Conservation (phyloP, 30 jellyfish, hydroid and myxozoan species). For the Clytia hemisphaerica region DNA sequence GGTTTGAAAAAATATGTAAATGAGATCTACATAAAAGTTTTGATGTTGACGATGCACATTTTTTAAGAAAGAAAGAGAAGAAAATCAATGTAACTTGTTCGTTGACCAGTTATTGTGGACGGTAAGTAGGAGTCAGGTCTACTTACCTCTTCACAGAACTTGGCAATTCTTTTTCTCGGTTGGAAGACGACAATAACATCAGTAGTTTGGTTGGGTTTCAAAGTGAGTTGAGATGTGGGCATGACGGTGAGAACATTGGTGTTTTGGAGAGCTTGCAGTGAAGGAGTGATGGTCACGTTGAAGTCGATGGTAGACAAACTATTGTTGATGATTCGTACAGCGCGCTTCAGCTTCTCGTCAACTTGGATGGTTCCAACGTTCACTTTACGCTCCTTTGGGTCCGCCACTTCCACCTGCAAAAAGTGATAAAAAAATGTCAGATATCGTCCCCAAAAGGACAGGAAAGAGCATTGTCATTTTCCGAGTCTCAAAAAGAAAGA, state of each 20-base stretch:
- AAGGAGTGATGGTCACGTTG: conserved; percentile 55
- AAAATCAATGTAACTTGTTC: too few relatives aligned
- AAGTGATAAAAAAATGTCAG: not conserved
- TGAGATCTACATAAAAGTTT: not conserved
- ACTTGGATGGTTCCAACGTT: conserved; percentile 72
- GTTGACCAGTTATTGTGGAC: too few relatives aligned
- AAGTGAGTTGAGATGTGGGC: conserved; percentile 41
- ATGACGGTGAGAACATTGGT: conserved; percentile 42
- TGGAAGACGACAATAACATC: conserved; percentile 45
- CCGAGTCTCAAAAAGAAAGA: not conserved
- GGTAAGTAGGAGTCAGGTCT: too few relatives aligned
- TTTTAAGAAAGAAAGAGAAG: not conserved
- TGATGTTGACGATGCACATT: not conserved
- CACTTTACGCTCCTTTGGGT: conserved; percentile 63
- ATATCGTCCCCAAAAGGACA: not conserved
- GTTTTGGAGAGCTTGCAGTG: conserved; percentile 64
- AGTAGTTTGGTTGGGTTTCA: conserved; percentile 61
- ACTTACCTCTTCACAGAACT: conserved; percentile 80
- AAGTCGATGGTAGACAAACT: conserved; percentile 71
- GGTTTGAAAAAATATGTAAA: not conserved
- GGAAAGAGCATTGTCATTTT: not conserved
- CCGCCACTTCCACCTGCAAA: conserved; percentile 75
- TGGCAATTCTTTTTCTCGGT: conserved; percentile 77
- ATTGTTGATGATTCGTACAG: conserved; percentile 69
- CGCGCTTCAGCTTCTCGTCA: conserved; percentile 43